phyloP scores from a whole-genome alignment of 1,140 invertebrate genomes.

The Pantala flavescens region DNA sequence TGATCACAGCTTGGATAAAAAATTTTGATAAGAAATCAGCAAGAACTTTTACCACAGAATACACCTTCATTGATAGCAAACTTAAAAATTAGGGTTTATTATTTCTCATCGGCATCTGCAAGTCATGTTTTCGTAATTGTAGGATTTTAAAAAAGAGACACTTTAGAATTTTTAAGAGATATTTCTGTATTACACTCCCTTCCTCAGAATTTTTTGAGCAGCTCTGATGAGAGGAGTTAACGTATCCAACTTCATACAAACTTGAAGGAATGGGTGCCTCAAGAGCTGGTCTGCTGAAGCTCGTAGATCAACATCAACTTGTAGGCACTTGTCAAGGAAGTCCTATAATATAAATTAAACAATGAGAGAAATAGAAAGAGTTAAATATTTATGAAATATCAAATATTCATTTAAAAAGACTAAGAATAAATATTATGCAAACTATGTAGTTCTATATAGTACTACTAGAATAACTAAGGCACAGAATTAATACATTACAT shows the following conservation, averaged over 20 bases:
- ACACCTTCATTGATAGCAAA: too few relatives aligned
- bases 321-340: conserved; percentile 83
- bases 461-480: too few relatives aligned
- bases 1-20: too few relatives aligned
- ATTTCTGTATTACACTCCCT: conserved; percentile 29
- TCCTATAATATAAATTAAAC: conserved; percentile 39
- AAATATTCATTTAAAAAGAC: neutral
- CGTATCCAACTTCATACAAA: conserved; percentile 71
- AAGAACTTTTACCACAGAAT: too few relatives aligned
- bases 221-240: conserved; percentile 84
- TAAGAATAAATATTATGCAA: neutral
- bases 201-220: conserved; percentile 67
- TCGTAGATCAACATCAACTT: conserved; percentile 82
- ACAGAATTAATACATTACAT: too few relatives aligned
- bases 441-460: too few relatives aligned
- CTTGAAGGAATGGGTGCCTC: conserved; percentile 77
- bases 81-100: too few relatives aligned
- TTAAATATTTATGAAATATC: neutral
- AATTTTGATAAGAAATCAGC: too few relatives aligned
- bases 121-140: too few relatives aligned
- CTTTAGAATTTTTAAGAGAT: neutral
- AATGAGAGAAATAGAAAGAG: neutral
- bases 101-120: too few relatives aligned
- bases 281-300: conserved; percentile 75
- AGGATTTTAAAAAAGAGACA: too few relatives aligned